A percentile compares a stretch with the other conserved stretches of the same genome.
phyloP scores from a whole-genome alignment of 2,888 invertebrate genomes.

The Oasisia sp. region DNA sequence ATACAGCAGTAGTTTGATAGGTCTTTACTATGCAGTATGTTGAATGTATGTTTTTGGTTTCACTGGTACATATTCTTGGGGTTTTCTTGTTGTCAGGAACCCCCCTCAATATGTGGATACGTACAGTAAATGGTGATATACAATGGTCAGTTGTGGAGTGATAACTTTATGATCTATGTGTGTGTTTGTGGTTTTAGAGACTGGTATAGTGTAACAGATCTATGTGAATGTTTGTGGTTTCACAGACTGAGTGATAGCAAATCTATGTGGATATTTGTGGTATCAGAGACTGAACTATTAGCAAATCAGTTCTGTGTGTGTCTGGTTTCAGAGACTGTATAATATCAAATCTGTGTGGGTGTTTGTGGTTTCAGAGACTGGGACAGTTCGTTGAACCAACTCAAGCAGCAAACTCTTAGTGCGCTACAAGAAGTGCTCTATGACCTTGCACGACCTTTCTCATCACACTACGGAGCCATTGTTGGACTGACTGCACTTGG shows the following conservation, averaged over 20 bases:
- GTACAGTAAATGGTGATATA: too few relatives aligned
- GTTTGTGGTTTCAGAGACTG: slow-evolving; percentile 53
- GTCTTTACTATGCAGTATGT: too few relatives aligned
- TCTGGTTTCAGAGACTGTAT: background rate
- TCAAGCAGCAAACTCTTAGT: slow-evolving; percentile 53
- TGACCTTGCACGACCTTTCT: slow-evolving; percentile 60
- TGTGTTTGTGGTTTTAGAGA: background rate
- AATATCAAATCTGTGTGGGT: background rate
- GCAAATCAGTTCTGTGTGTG: background rate
- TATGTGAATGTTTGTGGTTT: slow-evolving; percentile 28
- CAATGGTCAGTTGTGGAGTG: background rate
- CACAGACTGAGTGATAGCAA: slow-evolving; percentile 54
- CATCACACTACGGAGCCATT: slow-evolving; percentile 65
- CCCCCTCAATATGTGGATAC: too few relatives aligned
- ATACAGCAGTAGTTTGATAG: too few relatives aligned
- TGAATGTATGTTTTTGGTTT: too few relatives aligned
- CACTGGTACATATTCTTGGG: too few relatives aligned
- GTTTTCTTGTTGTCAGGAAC: too few relatives aligned
- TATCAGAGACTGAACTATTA: background rate
- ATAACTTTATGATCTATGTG: background rate
- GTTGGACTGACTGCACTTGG: slow-evolving; percentile 62
- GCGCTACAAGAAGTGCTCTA: slow-evolving; percentile 57
- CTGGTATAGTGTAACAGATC: background rate
- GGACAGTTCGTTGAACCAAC: slow-evolving; percentile 57
- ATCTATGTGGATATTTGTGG: background rate